Conservation (phyloP, 2,797 vertebrate species). For the Ctenopoma kingsleyae region DNA sequence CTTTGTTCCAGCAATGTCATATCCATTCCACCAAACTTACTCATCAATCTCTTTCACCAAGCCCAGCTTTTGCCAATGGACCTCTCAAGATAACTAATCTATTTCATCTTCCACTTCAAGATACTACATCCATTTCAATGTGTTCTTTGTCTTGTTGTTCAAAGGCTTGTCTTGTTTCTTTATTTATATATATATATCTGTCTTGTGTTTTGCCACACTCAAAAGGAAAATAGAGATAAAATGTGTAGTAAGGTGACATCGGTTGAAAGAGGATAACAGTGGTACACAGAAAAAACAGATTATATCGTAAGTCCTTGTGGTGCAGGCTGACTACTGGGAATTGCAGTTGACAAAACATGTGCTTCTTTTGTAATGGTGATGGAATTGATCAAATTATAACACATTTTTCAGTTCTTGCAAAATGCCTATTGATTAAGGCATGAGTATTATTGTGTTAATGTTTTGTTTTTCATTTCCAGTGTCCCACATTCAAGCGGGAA, state of each 20-base stretch:
- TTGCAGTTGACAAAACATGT: slow-evolving; percentile 2
- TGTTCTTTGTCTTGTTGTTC: slow-evolving; percentile 51
- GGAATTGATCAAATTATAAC: neutral
- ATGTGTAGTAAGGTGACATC: slow-evolving; percentile 38
- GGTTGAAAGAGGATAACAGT: slow-evolving; percentile 34
- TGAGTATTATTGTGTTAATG: neutral
- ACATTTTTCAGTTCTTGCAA: neutral
- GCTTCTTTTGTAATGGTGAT: neutral
- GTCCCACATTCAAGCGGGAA: slow-evolving; percentile 94
- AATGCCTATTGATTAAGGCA: neutral
- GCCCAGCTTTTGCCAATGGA: slow-evolving; percentile 46
- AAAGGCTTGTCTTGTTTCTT: slow-evolving; percentile 48
- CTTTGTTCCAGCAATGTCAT: slow-evolving; percentile 40
- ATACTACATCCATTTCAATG: slow-evolving; percentile 65
- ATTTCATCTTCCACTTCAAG: slow-evolving; percentile 64
- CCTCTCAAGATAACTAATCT: slow-evolving; percentile 74
- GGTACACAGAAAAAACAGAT: slow-evolving; percentile 21
- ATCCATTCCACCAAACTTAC: slow-evolving; percentile 39
- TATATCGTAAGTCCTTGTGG: slow-evolving; percentile 7
- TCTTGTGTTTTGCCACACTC: slow-evolving; percentile 32
- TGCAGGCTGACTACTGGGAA: neutral
- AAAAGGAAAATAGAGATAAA: slow-evolving; percentile 47
- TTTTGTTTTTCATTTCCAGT: slow-evolving; percentile 75
- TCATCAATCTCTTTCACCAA: slow-evolving; percentile 64
- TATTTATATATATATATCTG: slow-evolving; percentile 16